A percentile compares a stretch with the other conserved stretches of the same genome.
Conservation (phyloP, 2,888 invertebrate species). For the Morpho helenor region DNA sequence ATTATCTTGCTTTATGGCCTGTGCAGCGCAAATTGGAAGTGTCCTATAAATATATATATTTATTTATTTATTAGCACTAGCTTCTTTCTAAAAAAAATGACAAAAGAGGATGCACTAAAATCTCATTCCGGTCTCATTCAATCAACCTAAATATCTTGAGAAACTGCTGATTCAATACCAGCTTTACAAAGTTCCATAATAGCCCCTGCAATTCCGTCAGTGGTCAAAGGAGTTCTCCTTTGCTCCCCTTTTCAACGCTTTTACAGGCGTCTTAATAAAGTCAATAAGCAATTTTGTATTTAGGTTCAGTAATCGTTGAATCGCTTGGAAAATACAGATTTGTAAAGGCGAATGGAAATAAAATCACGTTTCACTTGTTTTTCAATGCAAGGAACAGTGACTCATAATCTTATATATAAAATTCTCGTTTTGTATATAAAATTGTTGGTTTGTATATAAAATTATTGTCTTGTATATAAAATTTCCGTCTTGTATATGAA, state of each 20-base stretch:
- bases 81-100: too few relatives aligned
- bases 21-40: too few relatives aligned
- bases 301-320: constrained; percentile 24
- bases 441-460: too few relatives aligned
- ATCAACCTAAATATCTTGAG: constrained; percentile 27
- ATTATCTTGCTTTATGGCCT: too few relatives aligned
- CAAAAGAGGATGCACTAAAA: constrained; percentile 10
- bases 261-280: constrained; percentile 26
- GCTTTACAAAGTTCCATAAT: constrained; percentile 32
- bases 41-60: too few relatives aligned
- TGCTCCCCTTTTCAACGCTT: constrained; percentile 15
- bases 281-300: constrained; percentile 28
- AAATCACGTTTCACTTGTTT: constrained; percentile 25
- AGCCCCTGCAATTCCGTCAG: constrained; percentile 28
- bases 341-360: constrained; percentile 8
- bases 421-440: too few relatives aligned
- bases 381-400: constrained; percentile 14
- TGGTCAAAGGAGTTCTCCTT: constrained; percentile 27
- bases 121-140: constrained; percentile 15
- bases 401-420: too few relatives aligned
- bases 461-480: too few relatives aligned
- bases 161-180: constrained; percentile 27
- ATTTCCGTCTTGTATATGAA: too few relatives aligned
- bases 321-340: constrained; percentile 18
- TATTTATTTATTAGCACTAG: too few relatives aligned